phyloP scores from a whole-genome alignment of 1,140 invertebrate genomes.

The Drosophila takahashii region DNA sequence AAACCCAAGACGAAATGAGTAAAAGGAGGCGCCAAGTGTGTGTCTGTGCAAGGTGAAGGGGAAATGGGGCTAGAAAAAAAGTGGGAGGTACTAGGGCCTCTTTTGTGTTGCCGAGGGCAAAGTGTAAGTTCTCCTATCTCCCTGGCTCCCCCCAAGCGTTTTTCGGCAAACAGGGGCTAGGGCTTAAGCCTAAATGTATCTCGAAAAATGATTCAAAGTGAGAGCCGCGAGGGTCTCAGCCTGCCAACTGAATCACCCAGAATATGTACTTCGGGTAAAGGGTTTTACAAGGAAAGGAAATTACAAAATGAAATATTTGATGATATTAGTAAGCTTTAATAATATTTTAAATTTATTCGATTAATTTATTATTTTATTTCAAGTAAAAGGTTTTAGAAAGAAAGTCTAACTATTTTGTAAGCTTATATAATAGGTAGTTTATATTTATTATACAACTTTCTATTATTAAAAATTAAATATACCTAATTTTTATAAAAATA shows the following conservation, averaged over 20 bases:
- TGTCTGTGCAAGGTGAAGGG: conserved; percentile 26
- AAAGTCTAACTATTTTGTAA: too few relatives aligned
- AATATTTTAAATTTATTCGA: too few relatives aligned
- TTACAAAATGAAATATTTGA: too few relatives aligned
- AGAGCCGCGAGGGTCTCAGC: not conserved
- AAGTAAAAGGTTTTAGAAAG: too few relatives aligned
- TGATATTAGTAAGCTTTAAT: too few relatives aligned
- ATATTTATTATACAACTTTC: too few relatives aligned
- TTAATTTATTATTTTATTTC: too few relatives aligned
- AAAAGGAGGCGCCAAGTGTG: conserved; percentile 73
- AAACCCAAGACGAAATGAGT: conserved; percentile 57
- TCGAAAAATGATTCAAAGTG: conserved; percentile 34
- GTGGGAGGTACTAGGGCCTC: conserved; percentile 37
- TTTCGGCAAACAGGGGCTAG: conserved; percentile 62
- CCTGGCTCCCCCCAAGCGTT: not conserved
- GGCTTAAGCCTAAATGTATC: conserved; percentile 43
- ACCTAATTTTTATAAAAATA: too few relatives aligned
- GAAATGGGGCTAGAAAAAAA: not conserved
- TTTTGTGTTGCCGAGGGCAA: conserved; percentile 61
- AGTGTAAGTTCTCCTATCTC: conserved; percentile 38
- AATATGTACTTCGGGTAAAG: conserved; percentile 4
- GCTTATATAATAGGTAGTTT: too few relatives aligned
- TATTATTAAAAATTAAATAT: too few relatives aligned
- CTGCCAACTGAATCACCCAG: conserved; percentile 2
- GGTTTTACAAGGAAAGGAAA: not conserved